These are phyloP conservation scores for Deladenus siricidicola DNA, from an alignment of 2,888 invertebrate species.

Conservation along the genomic window DNA sequence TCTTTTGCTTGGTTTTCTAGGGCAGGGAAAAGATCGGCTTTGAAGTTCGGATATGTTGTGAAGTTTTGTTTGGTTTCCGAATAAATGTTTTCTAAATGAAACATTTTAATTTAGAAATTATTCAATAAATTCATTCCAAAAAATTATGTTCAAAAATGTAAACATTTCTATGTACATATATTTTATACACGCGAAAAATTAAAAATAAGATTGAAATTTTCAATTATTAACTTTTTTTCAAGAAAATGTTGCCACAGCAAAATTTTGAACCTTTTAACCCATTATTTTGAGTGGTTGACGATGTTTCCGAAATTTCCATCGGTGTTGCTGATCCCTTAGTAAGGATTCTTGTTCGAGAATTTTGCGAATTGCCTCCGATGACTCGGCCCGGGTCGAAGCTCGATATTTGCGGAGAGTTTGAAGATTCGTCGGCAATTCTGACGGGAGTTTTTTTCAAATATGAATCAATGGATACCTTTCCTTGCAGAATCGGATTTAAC, in stretches of 20 bases:
- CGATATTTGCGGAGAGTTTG: not conserved
- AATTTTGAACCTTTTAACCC: not conserved
- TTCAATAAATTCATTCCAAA: not conserved
- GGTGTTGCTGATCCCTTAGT: not conserved
- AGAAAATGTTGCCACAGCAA: no score
- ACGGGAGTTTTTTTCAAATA: not conserved
- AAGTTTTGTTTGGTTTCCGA: not conserved
- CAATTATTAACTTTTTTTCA: no score
- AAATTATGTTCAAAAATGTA: no score
- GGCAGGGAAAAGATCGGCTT: slow-evolving; percentile 14
- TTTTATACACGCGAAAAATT: no score
- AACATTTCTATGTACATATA: no score
- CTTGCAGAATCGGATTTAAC: not conserved
- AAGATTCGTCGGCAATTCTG: not conserved
- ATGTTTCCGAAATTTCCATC: not conserved
- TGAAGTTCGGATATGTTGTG: slow-evolving; percentile 18
- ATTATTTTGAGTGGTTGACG: no score
- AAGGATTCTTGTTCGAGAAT: not conserved
- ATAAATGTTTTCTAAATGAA: not conserved
- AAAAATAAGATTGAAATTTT: no score
- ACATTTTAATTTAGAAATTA: not conserved
- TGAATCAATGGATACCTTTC: not conserved
- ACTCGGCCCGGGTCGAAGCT: not conserved
- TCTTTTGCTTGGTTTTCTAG: slow-evolving; percentile 18
- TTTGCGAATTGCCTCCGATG: not conserved